Conservation (phyloP, 2,888 invertebrate species). For the Ceraclea dissimilis region DNA sequence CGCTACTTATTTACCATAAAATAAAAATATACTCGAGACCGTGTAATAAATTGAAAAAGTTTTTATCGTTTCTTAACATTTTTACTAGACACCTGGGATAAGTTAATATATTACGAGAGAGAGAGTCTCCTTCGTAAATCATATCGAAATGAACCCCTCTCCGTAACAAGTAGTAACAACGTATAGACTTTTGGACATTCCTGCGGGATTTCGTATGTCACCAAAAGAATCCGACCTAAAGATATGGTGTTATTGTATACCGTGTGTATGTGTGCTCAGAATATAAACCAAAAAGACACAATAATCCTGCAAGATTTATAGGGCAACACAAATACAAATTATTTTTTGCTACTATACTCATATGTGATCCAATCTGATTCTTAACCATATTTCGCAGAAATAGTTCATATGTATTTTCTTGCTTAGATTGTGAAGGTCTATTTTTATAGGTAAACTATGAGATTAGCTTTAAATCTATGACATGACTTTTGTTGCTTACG, state of each 20-base stretch:
- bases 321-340: too few species aligned
- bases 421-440: too few species aligned
- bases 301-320: too few species aligned
- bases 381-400: too few species aligned
- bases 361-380: too few species aligned
- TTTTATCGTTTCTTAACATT: conserved; percentile 1
- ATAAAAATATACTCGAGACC: not conserved
- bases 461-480: too few species aligned
- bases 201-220: not conserved
- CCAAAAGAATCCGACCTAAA: not conserved
- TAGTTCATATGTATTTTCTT: too few species aligned
- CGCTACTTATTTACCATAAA: not conserved
- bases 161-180: too few species aligned
- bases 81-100: conserved; percentile 1
- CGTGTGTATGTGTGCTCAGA: not conserved
- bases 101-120: not conserved
- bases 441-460: too few species aligned
- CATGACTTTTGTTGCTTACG: too few species aligned
- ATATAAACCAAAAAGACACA: too few species aligned
- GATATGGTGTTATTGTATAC: not conserved
- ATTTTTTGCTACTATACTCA: too few species aligned
- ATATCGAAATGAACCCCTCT: not conserved
- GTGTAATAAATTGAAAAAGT: conserved; percentile 1
- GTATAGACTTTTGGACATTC: conserved; percentile 1
- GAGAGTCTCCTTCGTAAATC: not conserved